Conservation (phyloP, 1,140 invertebrate species). For the Lordiphosa mommai region DNA sequence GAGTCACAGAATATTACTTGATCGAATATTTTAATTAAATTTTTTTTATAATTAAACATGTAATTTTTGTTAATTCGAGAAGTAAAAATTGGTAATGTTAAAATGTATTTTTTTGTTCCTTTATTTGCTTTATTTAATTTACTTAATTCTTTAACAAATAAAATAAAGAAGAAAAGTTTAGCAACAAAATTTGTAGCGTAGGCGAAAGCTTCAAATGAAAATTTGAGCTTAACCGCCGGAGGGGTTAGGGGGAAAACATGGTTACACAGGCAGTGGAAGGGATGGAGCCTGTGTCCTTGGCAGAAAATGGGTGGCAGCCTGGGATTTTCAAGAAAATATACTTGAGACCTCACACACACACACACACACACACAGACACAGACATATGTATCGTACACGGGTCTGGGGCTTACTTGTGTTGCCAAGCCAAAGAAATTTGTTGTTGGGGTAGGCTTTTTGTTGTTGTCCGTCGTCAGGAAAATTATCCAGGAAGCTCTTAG, state of each 20-base stretch:
- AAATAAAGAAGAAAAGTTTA: slow-evolving; percentile 11
- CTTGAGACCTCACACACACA: slow-evolving; percentile 26
- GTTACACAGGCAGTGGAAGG: not conserved
- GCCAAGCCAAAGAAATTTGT: slow-evolving; percentile 37
- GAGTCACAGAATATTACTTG: too few relatives aligned
- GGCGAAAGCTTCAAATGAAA: slow-evolving; percentile 26
- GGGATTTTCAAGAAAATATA: slow-evolving; percentile 62
- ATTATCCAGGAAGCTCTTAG: slow-evolving; percentile 58
- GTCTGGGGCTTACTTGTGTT: slow-evolving; percentile 14
- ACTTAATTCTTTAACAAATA: not conserved
- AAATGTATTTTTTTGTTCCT: too few relatives aligned
- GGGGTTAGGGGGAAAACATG: not conserved
- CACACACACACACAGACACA: slow-evolving; percentile 5
- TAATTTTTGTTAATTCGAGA: too few relatives aligned
- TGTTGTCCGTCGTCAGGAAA: slow-evolving; percentile 16
- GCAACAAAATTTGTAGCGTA: slow-evolving; percentile 28
- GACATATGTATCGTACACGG: slow-evolving; percentile 7
- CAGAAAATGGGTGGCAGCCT: slow-evolving; percentile 42
- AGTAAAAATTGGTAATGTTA: slow-evolving; percentile 14
- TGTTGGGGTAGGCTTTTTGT: slow-evolving; percentile 78
- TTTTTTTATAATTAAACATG: too few relatives aligned
- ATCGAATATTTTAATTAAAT: too few relatives aligned
- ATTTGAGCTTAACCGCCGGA: slow-evolving; percentile 26
- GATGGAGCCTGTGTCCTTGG: slow-evolving; percentile 52
- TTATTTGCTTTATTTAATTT: too few relatives aligned